Evolutionary conservation across 2,797 vertebrate species (phyloP).

Genomic region (Falco concolor): DNA sequence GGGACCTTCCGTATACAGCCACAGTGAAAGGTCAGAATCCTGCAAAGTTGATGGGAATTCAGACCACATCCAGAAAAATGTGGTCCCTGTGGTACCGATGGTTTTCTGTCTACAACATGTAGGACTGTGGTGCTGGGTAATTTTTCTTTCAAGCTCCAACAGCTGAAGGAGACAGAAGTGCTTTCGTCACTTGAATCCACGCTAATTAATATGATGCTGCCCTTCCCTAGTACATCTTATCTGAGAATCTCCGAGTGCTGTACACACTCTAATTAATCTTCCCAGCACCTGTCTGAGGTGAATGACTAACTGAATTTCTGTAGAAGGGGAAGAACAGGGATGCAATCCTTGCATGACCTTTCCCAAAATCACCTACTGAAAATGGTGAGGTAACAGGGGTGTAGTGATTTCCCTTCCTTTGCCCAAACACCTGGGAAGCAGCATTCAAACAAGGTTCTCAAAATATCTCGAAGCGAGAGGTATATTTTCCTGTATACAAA

Average conservation of each 20-base stretch:
- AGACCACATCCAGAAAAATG: not conserved
- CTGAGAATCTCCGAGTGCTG: not conserved
- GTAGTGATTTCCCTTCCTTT: not conserved
- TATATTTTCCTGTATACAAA: not conserved
- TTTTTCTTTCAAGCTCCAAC: not conserved
- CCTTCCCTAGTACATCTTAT: not conserved
- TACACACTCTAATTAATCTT: not conserved
- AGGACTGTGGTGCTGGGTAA: not conserved
- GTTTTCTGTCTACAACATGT: not conserved
- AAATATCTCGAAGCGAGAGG: not conserved
- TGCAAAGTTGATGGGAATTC: not conserved
- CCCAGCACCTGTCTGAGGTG: not conserved
- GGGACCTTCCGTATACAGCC: not conserved
- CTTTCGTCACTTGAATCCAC: not conserved
- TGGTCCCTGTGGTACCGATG: not conserved
- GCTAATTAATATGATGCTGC: not conserved
- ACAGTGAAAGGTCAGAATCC: not conserved
- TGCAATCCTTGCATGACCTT: not conserved
- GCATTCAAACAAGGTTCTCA: not conserved
- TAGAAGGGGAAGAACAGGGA: not conserved
- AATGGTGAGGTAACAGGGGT: not conserved
- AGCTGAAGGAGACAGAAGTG: not conserved
- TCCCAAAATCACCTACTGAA: not conserved
- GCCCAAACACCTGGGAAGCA: not conserved
- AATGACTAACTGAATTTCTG: not conserved